phyloP scores from a whole-genome alignment of 1,140 invertebrate species.

The Drosophila athabasca region DNA sequence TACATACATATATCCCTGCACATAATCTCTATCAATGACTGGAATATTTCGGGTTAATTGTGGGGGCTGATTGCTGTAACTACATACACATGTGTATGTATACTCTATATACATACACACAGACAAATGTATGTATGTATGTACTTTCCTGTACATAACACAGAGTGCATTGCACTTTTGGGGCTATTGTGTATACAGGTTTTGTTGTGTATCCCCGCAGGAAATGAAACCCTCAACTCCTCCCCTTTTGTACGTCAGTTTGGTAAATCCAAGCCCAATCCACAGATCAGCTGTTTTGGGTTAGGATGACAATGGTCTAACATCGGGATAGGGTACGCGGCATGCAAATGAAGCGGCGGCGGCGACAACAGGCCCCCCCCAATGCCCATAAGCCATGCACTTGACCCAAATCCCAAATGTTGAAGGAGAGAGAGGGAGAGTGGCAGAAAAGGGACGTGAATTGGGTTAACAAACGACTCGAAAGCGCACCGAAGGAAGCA shows the following conservation, averaged over 20 bases:
- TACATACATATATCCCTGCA: conserved; percentile 25
- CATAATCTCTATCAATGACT: conserved; percentile 43
- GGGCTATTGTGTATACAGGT: neutral
- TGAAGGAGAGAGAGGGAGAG: conserved; percentile 13
- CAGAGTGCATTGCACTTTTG: conserved; percentile 2
- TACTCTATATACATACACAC: conserved; percentile 5
- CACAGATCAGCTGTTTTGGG: conserved; percentile 34
- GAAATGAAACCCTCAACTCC: neutral
- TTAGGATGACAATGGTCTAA: too few species aligned
- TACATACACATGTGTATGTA: neutral
- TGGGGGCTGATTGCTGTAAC: conserved; percentile 6
- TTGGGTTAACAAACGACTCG: conserved; percentile 77
- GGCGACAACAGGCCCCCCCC: conserved; percentile 27
- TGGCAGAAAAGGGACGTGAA: conserved; percentile 49
- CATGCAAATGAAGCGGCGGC: conserved; percentile 45
- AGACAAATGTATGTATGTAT: too few species aligned
- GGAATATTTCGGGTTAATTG: conserved; percentile 39
- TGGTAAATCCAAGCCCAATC: conserved; percentile 4
- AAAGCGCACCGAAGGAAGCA: conserved; percentile 30
- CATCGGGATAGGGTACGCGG: conserved; percentile 7
- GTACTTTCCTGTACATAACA: conserved; percentile 14
- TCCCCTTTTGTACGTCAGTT: neutral
- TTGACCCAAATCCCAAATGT: conserved; percentile 73
- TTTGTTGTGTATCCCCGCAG: too few species aligned
- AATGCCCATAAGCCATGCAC: conserved; percentile 60